Evolutionary conservation across 1,140 invertebrate genomes (phyloP).

Genomic region (Ladona fulva): DNA sequence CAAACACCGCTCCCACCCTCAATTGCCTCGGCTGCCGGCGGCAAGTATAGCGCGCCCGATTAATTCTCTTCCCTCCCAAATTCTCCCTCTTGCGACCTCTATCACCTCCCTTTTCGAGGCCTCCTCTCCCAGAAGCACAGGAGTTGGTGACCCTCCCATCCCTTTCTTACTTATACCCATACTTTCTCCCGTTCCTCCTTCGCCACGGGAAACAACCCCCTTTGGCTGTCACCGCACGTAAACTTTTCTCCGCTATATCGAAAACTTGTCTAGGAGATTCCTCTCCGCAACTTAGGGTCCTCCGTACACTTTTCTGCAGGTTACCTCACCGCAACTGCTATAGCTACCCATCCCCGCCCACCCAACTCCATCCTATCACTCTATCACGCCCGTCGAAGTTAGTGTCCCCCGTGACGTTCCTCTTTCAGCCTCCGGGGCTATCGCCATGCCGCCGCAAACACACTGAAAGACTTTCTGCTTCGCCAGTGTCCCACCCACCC

Average conservation of each 20-base stretch:
- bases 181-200: neutral
- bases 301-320: neutral
- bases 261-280: slow-evolving; percentile 6
- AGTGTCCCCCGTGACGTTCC: neutral
- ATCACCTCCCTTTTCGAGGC: neutral
- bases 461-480: neutral
- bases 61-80: neutral
- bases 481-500: neutral
- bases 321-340: neutral
- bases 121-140: neutral
- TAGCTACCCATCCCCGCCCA: neutral
- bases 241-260: neutral
- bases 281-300: neutral
- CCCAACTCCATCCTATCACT: neutral
- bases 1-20: neutral
- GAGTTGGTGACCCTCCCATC: neutral
- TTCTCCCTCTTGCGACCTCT: neutral
- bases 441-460: neutral
- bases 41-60: slow-evolving; percentile 1
- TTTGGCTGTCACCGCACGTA: neutral
- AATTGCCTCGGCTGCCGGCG: neutral
- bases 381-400: neutral
- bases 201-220: neutral
- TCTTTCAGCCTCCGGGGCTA: neutral
- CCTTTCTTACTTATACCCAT: neutral